Evolutionary conservation across 2,113 vertebrate genomes (phyloP), one percentile per base, ranked within the genome.

Genomic region (Austrofundulus limnaeus): DNA sequence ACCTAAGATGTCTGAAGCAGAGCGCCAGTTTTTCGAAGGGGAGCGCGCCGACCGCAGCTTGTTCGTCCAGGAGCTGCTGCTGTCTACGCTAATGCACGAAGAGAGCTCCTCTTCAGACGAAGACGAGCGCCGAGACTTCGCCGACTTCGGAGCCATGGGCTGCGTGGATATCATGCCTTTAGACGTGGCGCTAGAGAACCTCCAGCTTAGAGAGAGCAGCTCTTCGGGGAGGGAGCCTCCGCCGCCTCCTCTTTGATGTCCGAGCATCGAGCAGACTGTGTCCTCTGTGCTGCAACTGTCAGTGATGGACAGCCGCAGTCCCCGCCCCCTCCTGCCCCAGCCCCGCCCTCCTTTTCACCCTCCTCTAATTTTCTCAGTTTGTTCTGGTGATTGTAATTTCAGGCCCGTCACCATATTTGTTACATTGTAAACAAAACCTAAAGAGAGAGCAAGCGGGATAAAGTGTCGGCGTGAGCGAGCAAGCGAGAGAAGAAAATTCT

Each of bases 121-220:
- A 94, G 97, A 99, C 17, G 97, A 98, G 23, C 93, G 94, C 65
- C 94, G 95, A 76, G 96, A 98, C 86, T 95, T 98, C 90, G 95
- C 93, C 34, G 95, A 96, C 95, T 99, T 99, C 88, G 96, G 96
- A 84, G 96, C 97, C 93, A 99, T 99, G 96, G 97, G 97, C 92
- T 99, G 96, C 92, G 97, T 98, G 94, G 96, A 99, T 94, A 95
- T 99, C 94, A 99, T 98, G 97, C 96, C 97, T 94, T 92, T 99
- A 94, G 97, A 99, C 90, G 96, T 98, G 94, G 97, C 97, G 89
- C 90, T 99, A 96, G 96, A 99, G 94, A 98, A 95, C 90, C 96
- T 99, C 88, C 96, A 98, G 93, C 94, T 99, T 84, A 92, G 94
- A 92, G 96, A 98, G 95, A 52, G 86, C 72, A 94, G 91, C 94